Evolutionary conservation across 2,888 invertebrate species (phyloP).

Genomic region (Pseudococcus viburni): DNA sequence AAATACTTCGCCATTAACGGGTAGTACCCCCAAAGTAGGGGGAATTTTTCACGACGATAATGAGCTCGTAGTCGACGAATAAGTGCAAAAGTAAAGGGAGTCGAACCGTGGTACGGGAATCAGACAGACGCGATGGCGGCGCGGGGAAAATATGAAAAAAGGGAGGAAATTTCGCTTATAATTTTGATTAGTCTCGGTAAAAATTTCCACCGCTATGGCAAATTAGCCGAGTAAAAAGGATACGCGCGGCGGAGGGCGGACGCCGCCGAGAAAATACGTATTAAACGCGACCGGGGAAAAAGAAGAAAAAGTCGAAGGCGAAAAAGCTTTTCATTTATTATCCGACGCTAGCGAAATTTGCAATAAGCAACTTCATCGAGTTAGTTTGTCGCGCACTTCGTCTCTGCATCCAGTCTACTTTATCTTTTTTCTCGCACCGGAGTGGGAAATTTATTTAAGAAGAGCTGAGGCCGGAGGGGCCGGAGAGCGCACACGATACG

Average conservation of each 20-base stretch:
- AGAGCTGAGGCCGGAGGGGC: too few relatives aligned
- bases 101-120: too few relatives aligned
- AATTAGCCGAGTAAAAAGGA: constrained; percentile 24
- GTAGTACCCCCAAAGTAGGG: background rate
- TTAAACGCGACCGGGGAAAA: background rate
- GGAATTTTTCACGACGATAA: constrained; percentile 8
- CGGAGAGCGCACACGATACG: background rate
- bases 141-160: background rate
- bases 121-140: background rate
- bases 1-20: constrained; percentile 19
- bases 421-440: background rate
- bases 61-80: constrained; percentile 12
- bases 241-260: background rate
- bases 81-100: background rate
- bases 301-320: constrained; percentile 34
- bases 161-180: constrained; percentile 15
- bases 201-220: constrained; percentile 19
- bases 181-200: constrained; percentile 35
- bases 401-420: background rate
- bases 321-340: constrained; percentile 39
- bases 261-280: background rate
- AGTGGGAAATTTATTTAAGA: background rate
- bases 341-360: constrained; percentile 17
- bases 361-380: constrained; percentile 30
- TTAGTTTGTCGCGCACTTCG: constrained; percentile 35